Conservation (phyloP, 2,888 invertebrate species). For the Nomada fabriciana region DNA sequence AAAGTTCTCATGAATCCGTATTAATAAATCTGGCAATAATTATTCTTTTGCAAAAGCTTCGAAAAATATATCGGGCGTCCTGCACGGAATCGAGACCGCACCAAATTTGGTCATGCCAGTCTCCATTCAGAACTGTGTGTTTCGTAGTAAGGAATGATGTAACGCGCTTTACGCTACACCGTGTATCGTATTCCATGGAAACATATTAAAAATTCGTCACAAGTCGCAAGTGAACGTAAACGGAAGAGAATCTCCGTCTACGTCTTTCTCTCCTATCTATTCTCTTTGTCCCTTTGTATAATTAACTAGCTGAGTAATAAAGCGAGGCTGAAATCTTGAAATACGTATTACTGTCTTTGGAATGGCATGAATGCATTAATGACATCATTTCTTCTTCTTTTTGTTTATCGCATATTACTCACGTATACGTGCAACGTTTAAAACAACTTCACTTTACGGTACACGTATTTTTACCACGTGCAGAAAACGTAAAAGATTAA, state of each 20-base stretch:
- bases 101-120: slow-evolving; percentile 78
- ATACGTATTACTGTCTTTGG: slow-evolving; percentile 4
- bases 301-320: slow-evolving; percentile 19
- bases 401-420: slow-evolving; percentile 27
- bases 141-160: slow-evolving; percentile 58
- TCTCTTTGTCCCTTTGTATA: neutral
- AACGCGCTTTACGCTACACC: slow-evolving; percentile 11
- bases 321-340: neutral
- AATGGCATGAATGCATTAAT: slow-evolving; percentile 33
- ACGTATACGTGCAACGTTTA: slow-evolving; percentile 13
- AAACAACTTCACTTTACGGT: slow-evolving; percentile 3
- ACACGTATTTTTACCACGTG: neutral
- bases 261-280: too few relatives aligned
- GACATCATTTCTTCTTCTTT: slow-evolving; percentile 47
- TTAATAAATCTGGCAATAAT: neutral
- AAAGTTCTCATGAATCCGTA: neutral
- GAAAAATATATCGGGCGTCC: slow-evolving; percentile 51
- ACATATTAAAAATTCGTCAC: neutral
- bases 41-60: slow-evolving; percentile 31
- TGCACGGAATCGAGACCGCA: slow-evolving; percentile 68
- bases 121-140: slow-evolving; percentile 73
- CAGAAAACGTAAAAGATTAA: too few relatives aligned
- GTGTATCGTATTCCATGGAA: slow-evolving; percentile 30
- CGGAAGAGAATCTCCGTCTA: neutral
- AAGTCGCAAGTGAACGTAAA: neutral